These are phyloP conservation scores for Eupithecia centaureata DNA, from an alignment of 2,888 invertebrate species.

Conservation along the genomic window DNA sequence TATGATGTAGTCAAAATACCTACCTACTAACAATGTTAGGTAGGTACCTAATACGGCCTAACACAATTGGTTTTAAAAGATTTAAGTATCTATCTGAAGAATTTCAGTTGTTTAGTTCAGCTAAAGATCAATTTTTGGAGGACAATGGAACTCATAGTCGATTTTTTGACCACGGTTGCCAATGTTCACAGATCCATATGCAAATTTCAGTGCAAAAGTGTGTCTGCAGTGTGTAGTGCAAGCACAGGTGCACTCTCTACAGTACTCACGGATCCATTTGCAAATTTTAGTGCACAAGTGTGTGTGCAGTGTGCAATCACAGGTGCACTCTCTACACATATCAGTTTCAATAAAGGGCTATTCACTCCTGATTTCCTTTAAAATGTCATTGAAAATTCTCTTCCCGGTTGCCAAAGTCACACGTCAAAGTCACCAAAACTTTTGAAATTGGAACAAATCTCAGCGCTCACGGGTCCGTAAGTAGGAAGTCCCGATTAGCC, in stretches of 20 bases:
- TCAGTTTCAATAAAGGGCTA: background rate
- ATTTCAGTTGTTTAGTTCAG: too few relatives aligned
- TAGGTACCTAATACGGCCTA: background rate
- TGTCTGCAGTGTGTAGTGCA: too few relatives aligned
- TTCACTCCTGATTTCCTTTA: background rate
- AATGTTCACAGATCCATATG: too few relatives aligned
- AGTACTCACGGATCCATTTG: too few relatives aligned
- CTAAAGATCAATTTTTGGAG: too few relatives aligned
- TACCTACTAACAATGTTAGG: background rate
- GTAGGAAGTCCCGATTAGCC: conserved; percentile 81
- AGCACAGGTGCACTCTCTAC: too few relatives aligned
- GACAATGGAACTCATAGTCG: too few relatives aligned
- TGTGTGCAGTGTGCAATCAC: background rate
- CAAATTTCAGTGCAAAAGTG: too few relatives aligned
- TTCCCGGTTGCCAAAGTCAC: conserved; percentile 28
- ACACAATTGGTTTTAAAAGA: background rate
- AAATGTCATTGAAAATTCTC: background rate
- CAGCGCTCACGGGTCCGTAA: conserved; percentile 70
- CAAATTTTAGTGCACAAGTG: background rate
- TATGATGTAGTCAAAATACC: background rate
- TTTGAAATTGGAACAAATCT: conserved; percentile 81
- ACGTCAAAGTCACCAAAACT: conserved; percentile 50
- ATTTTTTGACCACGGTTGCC: too few relatives aligned
- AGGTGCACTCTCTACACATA: background rate
- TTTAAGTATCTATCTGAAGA: too few relatives aligned